phyloP scores from a whole-genome alignment of 2,113 vertebrate species.

The Perca flavescens region DNA sequence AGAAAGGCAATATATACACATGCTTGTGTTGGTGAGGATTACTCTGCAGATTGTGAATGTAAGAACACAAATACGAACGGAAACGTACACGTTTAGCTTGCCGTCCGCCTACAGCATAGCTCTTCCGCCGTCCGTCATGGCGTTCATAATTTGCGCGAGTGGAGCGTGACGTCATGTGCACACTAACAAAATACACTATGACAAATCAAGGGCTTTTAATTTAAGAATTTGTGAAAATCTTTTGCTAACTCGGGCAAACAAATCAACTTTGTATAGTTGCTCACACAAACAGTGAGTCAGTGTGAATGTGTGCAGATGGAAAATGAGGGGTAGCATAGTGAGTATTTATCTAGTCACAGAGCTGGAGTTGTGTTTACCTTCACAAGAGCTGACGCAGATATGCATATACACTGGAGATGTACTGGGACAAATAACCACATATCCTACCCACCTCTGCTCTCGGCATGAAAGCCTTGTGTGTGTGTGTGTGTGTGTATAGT shows the following conservation, averaged over 20 bases:
- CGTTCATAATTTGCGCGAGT: too few species aligned
- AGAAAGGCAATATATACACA: too few species aligned
- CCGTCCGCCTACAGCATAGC: too few species aligned
- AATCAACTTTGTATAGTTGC: background rate
- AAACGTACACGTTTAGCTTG: too few species aligned
- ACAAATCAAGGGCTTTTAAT: constrained; percentile 3
- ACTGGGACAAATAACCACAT: constrained; percentile 47
- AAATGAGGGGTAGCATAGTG: constrained; percentile 19
- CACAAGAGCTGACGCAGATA: constrained; percentile 53
- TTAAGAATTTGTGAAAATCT: background rate
- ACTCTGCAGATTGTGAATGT: too few species aligned
- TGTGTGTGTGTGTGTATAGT: background rate
- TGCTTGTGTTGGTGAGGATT: too few species aligned
- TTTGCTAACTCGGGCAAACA: background rate
- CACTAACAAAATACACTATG: background rate
- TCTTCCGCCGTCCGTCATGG: too few species aligned
- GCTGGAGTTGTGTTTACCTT: constrained; percentile 62
- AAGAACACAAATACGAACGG: too few species aligned
- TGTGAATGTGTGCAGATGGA: constrained; percentile 29
- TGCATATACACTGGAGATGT: constrained; percentile 46
- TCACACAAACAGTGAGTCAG: constrained; percentile 6
- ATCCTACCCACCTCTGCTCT: constrained; percentile 9
- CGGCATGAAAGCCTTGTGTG: background rate
- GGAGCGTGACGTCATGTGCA: background rate
- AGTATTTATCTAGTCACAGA: constrained; percentile 55